These are phyloP conservation scores for Melanotaenia maccullochi DNA, from an alignment of 2,797 vertebrate genomes.

Conservation along the genomic window DNA sequence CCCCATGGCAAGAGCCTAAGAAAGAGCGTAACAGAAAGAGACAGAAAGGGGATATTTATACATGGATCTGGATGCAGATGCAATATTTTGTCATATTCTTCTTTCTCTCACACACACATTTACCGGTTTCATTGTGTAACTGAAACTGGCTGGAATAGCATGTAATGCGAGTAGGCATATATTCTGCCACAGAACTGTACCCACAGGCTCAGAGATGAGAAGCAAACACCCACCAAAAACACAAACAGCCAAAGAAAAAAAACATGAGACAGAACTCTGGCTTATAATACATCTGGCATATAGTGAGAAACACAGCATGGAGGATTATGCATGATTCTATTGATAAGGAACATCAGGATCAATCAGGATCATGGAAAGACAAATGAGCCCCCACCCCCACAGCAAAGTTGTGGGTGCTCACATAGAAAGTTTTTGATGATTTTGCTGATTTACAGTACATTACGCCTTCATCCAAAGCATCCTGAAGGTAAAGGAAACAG, in stretches of 20 bases:
- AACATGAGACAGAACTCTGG: constrained; percentile 10
- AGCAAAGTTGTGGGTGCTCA: neutral
- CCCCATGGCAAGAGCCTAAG: constrained; percentile 96
- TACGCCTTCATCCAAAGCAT: no score
- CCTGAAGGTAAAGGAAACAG: no score
- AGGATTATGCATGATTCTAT: constrained; percentile 17
- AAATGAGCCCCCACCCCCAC: neutral
- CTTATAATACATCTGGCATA: constrained; percentile 19
- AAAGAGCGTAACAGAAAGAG: constrained; percentile 40
- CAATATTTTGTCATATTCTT: constrained; percentile 44
- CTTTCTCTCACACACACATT: constrained; percentile 28
- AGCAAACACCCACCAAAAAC: constrained; percentile 33
- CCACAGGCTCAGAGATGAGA: constrained; percentile 44
- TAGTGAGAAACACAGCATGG: neutral
- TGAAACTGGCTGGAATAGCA: constrained; percentile 26
- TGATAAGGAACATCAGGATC: constrained; percentile 27
- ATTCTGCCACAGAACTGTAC: constrained; percentile 40
- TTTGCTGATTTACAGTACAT: no score
- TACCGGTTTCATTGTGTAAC: constrained; percentile 25
- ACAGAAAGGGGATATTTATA: constrained; percentile 32
- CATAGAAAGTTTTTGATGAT: neutral
- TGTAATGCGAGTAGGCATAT: constrained; percentile 58
- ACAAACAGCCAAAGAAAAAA: constrained; percentile 22
- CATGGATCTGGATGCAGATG: constrained; percentile 41
- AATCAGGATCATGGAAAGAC: constrained; percentile 20